Evolutionary conservation across 2,113 vertebrate species (phyloP).

Genomic region (Chamaetylas fuelleborni): DNA sequence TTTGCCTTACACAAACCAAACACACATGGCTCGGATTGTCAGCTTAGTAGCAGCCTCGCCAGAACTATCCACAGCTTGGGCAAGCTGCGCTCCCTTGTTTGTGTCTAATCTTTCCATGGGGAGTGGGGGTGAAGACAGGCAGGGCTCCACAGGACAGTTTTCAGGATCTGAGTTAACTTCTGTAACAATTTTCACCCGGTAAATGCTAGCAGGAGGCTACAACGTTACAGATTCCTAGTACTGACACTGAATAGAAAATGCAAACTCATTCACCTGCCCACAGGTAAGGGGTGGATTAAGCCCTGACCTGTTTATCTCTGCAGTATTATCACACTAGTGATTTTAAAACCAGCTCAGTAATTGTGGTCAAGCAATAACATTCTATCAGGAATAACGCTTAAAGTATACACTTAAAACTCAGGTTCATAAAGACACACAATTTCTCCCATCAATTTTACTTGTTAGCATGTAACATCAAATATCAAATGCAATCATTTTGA

Average conservation of each 20-base stretch:
- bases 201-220: neutral
- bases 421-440: neutral
- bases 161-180: neutral
- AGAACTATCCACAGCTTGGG: neutral
- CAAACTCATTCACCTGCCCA: neutral
- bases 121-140: neutral
- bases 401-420: neutral
- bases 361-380: neutral
- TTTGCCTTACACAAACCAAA: neutral
- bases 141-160: neutral
- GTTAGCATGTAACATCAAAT: neutral
- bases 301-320: neutral
- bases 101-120: neutral
- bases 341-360: neutral
- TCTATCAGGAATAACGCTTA: neutral
- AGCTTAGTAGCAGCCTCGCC: neutral
- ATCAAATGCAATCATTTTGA: neutral
- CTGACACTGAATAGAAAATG: neutral
- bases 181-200: neutral
- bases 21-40: neutral
- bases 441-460: neutral
- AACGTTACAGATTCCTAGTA: accelerated
- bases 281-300: neutral
- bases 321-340: neutral
- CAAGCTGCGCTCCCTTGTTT: neutral